Percentiles rank a stretch among this genome's conserved stretches.
Evolutionary conservation across 2,888 invertebrate genomes (phyloP).

Genomic region (Zeuzera pyrina): DNA sequence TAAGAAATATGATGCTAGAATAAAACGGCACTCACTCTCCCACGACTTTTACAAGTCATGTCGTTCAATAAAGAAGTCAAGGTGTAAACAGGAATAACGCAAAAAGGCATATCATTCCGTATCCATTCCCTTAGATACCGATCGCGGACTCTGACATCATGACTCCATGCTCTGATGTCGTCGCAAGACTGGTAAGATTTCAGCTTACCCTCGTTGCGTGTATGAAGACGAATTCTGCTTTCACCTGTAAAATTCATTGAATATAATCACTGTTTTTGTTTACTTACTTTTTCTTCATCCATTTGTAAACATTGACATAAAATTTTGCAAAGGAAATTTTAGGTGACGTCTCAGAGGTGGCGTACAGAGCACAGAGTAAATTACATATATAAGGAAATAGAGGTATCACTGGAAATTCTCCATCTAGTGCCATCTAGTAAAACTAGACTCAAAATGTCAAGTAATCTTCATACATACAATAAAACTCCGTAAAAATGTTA

Average conservation of each 20-base stretch:
- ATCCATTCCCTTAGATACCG: constrained; percentile 60
- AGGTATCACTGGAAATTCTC: too few species aligned
- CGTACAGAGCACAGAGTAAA: too few species aligned
- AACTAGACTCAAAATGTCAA: too few species aligned
- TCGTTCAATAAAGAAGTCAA: constrained; percentile 31
- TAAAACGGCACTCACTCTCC: constrained; percentile 27
- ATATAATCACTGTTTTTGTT: too few species aligned
- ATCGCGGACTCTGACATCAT: constrained; percentile 36
- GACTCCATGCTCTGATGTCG: constrained; percentile 72
- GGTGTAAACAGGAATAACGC: constrained; percentile 35
- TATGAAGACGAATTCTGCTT: constrained; percentile 29
- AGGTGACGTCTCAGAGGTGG: too few species aligned
- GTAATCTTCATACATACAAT: too few species aligned
- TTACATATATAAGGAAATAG: too few species aligned
- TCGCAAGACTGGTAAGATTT: constrained; percentile 67
- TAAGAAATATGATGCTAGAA: too few species aligned
- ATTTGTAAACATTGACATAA: constrained; percentile 23
- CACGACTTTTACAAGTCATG: constrained; percentile 40
- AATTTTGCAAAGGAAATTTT: constrained; percentile 26
- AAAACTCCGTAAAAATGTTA: too few species aligned
- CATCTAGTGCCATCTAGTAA: too few species aligned
- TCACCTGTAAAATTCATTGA: constrained; percentile 41
- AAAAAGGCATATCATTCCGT: constrained; percentile 47
- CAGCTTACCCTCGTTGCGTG: constrained; percentile 68
- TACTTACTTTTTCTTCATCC: constrained; percentile 23